Evolutionary conservation across 2,113 vertebrate genomes (phyloP).

Genomic region (Spea bombifrons): DNA sequence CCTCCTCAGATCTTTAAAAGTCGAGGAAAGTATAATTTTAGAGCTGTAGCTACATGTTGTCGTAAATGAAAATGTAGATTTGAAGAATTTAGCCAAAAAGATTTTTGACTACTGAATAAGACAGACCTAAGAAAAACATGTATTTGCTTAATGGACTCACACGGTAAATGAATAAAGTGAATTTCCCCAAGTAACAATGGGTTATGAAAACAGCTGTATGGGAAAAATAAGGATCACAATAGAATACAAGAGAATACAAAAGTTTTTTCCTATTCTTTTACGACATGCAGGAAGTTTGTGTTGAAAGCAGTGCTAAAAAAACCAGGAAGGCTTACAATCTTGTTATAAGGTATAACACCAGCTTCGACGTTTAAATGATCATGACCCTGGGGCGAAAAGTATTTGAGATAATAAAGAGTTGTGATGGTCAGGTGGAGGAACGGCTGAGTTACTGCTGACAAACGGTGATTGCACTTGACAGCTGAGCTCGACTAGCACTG

Average conservation of each 20-base stretch:
- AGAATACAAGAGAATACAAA: neutral
- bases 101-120: too few relatives aligned
- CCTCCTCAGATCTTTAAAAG: too few relatives aligned
- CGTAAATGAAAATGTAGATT: too few relatives aligned
- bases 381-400: conserved; percentile 2
- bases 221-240: conserved; percentile 1
- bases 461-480: conserved; percentile 14
- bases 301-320: conserved; percentile 4
- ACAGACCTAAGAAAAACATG: too few relatives aligned
- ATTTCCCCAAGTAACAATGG: neutral
- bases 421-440: neutral
- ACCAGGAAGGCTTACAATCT: conserved; percentile 4
- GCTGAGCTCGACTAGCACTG: neutral
- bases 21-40: too few relatives aligned
- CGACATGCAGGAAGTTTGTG: neutral
- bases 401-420: conserved; percentile 11
- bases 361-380: neutral
- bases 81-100: too few relatives aligned
- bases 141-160: neutral
- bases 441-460: neutral
- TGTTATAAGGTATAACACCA: conserved; percentile 2
- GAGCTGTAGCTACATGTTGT: too few relatives aligned
- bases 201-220: conserved; percentile 19
- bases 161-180: neutral
- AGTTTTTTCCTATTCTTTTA: too few relatives aligned